Evolutionary conservation across 2,888 invertebrate species (phyloP), one percentile per base, ranked within the genome.

Genomic region (Eupeodes luniger): DNA sequence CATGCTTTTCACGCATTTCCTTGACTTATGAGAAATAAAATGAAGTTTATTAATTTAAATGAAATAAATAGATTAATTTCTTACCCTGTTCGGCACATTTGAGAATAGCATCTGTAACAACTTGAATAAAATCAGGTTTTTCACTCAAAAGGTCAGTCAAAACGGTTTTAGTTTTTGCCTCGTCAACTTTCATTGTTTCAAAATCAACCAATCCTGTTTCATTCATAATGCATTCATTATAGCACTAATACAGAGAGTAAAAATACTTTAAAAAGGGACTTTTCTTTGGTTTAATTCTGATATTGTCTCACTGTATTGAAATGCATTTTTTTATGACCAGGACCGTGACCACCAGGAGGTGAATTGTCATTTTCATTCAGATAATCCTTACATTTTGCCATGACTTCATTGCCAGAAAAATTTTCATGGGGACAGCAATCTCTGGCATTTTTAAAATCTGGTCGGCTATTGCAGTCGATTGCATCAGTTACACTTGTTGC

Each of bases 211-310:
- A n/a, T 7, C 16, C 75, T 1, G 85, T 88, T 44, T 34, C 75
- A 59, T 88, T 88, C 12, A 88, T 2, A 1, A 47, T 64, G 14
- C 88, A 88, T 61, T 88, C 78, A 44, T n/a, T 40, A n/a, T 64
- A 88, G 70, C 88, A 88, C 85, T 85, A 61, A 3, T 61, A 19
- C 0, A 11, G 14, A 57, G 27, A 27, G 12, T 27, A 59, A 14
- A 34, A 27, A 12, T 27, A 2, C 19, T 27, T 10, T 57, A 47
- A 12, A 47, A 4, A 44, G 5, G 5, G 44, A 19, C 19, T 19
- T 47, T 47, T 47, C 10, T 47, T 47, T 1, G 2, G 10, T 12
- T 2, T 11, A 7, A 47, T 12, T 4, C 10, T 47, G 2, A 47
- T 47, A 47, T 47, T 11, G 2, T 12, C 11, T 19, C 44, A 70